These are phyloP conservation scores for Nudaria mundana DNA, from an alignment of 2,888 invertebrate species.

Conservation along the genomic window DNA sequence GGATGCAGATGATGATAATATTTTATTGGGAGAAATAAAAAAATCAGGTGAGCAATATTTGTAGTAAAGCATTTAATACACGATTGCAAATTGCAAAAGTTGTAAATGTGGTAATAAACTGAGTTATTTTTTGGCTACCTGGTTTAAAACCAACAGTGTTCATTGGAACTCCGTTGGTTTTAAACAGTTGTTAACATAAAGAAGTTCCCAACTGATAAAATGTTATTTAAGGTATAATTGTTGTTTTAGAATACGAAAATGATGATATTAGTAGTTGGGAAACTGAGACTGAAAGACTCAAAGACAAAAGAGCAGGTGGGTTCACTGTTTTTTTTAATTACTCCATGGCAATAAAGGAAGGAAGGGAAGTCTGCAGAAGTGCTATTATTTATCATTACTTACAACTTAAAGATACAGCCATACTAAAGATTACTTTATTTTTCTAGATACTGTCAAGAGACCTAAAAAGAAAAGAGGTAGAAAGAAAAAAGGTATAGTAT, in stretches of 20 bases:
- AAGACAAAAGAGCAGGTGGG: constrained; percentile 1
- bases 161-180: too few relatives aligned
- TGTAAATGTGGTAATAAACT: too few relatives aligned
- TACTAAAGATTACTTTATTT: constrained; percentile 4
- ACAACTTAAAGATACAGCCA: background rate
- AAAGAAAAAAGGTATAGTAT: constrained; percentile 53
- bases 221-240: too few relatives aligned
- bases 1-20: constrained; percentile 67
- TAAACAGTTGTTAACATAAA: too few relatives aligned
- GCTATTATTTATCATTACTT: too few relatives aligned
- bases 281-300: background rate
- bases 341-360: too few relatives aligned
- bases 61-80: background rate
- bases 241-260: background rate
- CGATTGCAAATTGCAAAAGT: too few relatives aligned
- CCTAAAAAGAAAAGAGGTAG: constrained; percentile 61
- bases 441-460: constrained; percentile 25
- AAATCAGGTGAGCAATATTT: constrained; percentile 21
- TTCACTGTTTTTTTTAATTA: too few relatives aligned
- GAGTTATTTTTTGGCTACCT: too few relatives aligned
- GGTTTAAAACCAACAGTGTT: too few relatives aligned
- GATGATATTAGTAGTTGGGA: constrained; percentile 4
- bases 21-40: constrained; percentile 46
- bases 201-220: too few relatives aligned
- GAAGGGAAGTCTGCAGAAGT: too few relatives aligned